Base-by-base conservation (phyloP, 1,140 invertebrate species). In the Paracyclopina nana region DNA sequence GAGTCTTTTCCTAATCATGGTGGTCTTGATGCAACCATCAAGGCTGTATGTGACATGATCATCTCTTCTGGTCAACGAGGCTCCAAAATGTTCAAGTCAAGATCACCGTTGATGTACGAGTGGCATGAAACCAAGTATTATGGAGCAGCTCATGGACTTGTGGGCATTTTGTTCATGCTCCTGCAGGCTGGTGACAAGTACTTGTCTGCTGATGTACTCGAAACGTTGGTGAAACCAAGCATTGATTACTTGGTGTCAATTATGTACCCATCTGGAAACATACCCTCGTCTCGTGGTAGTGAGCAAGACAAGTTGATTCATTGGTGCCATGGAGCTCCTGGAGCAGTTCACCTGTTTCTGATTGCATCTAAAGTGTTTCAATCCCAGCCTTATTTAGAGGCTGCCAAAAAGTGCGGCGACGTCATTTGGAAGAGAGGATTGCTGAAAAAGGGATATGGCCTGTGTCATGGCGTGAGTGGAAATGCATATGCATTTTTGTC, bases 251-350 rank as follows among this genome's bases (percentile, higher is more conserved):
- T 83, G 53, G 55, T 69, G 6, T 62, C 58, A n/a, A 54, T 72
- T 30, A 67, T 69, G 57, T 80, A 72, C 62, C 61, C 72, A n/a
- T 80, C 79, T 56, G 81, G 81, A 2, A 92, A 92, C 66, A 82
- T 81, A 62, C 81, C 81, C 3, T 90, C 85, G 0, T 88, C 85
- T 0, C 46, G 80, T 1, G 74, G 72, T 12, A 66, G 65, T 27
- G 65, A 64, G 27, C 58, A 59, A n/a, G 84, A 92, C 61, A 75
- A 73, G 63, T 70, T 92, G 34, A 76, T 94, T 1, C 88, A 94
- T 56, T 95, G 88, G 88, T 94, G 88, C 70, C 87, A 94, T 63
- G 90, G 90, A 12, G 82, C 86, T 18, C 82, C 88, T 40, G 87
- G 86, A 14, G 79, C 83, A 65, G 69, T 85, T 12, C 73, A 79